Percentiles rank a stretch among this genome's conserved stretches.
These are phyloP conservation scores for Camelus bactrianus DNA, from an alignment of 2,113 vertebrate genomes.

Conservation along the genomic window DNA sequence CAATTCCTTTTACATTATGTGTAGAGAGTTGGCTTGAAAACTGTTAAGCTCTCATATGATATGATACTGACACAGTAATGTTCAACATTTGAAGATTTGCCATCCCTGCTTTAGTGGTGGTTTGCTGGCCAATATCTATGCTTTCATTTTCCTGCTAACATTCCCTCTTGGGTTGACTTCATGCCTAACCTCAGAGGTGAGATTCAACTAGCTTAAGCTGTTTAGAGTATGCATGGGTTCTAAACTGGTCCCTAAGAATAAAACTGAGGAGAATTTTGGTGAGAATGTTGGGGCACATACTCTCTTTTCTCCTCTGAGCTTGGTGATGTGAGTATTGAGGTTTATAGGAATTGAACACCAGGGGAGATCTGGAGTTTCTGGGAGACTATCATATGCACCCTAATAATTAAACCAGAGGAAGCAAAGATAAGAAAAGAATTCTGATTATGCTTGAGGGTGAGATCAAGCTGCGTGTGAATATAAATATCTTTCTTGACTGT, in stretches of 20 bases:
- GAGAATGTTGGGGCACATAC: neutral
- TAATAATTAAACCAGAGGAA: neutral
- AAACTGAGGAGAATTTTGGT: neutral
- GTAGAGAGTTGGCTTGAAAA: conserved; percentile 1
- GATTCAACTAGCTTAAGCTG: neutral
- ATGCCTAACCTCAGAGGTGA: neutral
- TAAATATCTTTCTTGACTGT: neutral
- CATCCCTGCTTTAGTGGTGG: neutral
- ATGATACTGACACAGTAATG: neutral
- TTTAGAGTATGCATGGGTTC: neutral
- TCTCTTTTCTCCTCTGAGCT: neutral
- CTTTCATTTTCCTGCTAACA: neutral
- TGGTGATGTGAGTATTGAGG: neutral
- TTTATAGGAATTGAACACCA: neutral
- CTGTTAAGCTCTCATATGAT: neutral
- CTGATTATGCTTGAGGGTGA: neutral
- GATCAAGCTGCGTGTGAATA: neutral
- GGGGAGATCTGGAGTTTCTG: neutral
- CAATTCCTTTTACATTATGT: neutral
- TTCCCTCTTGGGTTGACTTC: neutral
- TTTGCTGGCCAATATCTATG: neutral
- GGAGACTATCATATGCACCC: neutral
- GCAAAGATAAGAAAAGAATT: neutral
- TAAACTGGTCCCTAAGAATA: neutral
- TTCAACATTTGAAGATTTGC: neutral